These are phyloP conservation scores for Sarcophaga carnaria DNA, from an alignment of 2,888 invertebrate species.

Conservation along the genomic window DNA sequence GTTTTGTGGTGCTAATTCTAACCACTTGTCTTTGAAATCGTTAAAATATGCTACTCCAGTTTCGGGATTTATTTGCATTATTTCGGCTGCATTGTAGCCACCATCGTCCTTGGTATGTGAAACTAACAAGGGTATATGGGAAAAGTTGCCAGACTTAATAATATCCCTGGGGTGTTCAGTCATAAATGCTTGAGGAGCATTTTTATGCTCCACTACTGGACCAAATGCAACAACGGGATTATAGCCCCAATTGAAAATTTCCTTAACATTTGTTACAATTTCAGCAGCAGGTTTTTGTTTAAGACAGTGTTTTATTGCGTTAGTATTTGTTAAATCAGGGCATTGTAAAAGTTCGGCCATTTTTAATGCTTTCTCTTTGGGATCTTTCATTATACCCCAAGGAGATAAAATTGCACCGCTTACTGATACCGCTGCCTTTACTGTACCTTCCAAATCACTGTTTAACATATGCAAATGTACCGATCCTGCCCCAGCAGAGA, in stretches of 20 bases:
- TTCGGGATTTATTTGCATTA: slow-evolving; percentile 76
- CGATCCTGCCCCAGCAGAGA: slow-evolving; percentile 89
- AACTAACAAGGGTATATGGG: slow-evolving; percentile 86
- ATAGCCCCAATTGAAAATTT: slow-evolving; percentile 82
- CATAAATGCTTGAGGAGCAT: slow-evolving; percentile 83
- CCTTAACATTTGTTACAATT: slow-evolving; percentile 82
- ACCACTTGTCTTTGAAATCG: slow-evolving; percentile 83
- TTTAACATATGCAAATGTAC: slow-evolving; percentile 87
- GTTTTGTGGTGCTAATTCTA: slow-evolving; percentile 74
- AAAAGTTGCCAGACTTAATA: slow-evolving; percentile 82
- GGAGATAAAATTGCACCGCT: slow-evolving; percentile 70
- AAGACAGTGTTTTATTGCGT: slow-evolving; percentile 85
- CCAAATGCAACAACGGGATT: slow-evolving; percentile 88
- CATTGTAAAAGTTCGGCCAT: slow-evolving; percentile 65
- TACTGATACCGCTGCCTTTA: slow-evolving; percentile 63
- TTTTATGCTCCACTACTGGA: slow-evolving; percentile 85
- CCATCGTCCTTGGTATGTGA: slow-evolving; percentile 88
- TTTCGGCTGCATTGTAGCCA: slow-evolving; percentile 85
- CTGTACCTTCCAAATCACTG: slow-evolving; percentile 79
- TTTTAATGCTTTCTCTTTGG: slow-evolving; percentile 45
- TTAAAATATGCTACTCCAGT: slow-evolving; percentile 79
- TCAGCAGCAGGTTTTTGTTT: slow-evolving; percentile 84
- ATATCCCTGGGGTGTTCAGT: slow-evolving; percentile 85
- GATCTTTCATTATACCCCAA: slow-evolving; percentile 61
- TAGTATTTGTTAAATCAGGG: slow-evolving; percentile 54